Percentiles rank a stretch among this genome's conserved stretches.
Conservation (phyloP, 1,140 invertebrate species). For the Diuraphis noxia region DNA sequence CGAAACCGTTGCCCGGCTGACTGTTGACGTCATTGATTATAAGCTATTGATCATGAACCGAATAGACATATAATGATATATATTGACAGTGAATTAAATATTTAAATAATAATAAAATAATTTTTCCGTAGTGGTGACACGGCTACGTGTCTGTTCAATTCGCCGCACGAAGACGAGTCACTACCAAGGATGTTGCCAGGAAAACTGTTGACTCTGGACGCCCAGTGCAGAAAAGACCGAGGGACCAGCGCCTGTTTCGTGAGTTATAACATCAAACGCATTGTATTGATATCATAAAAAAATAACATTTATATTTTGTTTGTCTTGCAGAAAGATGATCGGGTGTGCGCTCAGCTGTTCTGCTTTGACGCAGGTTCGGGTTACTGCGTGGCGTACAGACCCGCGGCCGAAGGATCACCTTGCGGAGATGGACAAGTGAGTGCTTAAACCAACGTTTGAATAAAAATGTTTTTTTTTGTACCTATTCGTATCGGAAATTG, state of each 20-base stretch:
- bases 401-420: conserved; percentile 89
- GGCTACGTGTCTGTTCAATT: conserved; percentile 90
- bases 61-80: not conserved
- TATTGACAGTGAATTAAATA: not conserved
- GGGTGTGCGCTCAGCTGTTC: conserved; percentile 92
- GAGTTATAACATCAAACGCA: conserved; percentile 61
- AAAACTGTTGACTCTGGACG: conserved; percentile 84
- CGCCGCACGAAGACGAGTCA: conserved; percentile 89
- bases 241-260: conserved; percentile 89
- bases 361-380: conserved; percentile 92
- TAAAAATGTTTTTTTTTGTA: not conserved
- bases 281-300: not conserved
- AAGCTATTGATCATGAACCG: not conserved
- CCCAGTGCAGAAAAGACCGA: conserved; percentile 88
- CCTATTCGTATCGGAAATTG: not conserved
- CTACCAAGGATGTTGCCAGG: conserved; percentile 86
- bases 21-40: too few species aligned
- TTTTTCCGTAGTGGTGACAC: conserved; percentile 77
- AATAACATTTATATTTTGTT: not conserved
- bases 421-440: conserved; percentile 90
- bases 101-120: not conserved
- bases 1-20: not conserved
- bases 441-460: not conserved
- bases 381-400: conserved; percentile 92
- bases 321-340: conserved; percentile 78